A percentile compares a stretch with the other conserved stretches of the same genome.
Evolutionary conservation across 2,888 invertebrate genomes (phyloP).

Genomic region (Stegana nigrithorax): DNA sequence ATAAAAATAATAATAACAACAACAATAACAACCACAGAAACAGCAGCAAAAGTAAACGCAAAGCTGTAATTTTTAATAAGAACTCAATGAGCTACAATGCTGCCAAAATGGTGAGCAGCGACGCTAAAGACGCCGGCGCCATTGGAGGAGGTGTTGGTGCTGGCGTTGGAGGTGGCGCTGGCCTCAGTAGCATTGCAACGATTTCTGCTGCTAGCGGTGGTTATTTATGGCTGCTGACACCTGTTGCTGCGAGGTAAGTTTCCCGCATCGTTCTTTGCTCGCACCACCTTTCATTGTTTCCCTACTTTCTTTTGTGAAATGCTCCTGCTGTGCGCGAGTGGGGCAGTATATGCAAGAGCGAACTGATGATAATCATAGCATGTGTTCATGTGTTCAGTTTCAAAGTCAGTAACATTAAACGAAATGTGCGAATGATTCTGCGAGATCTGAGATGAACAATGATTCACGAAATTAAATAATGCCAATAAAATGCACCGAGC

Average conservation of each 20-base stretch:
- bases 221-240: conserved; percentile 68
- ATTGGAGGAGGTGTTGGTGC: conserved; percentile 13
- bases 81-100: conserved; percentile 9
- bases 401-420: too few species aligned
- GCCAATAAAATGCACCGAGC: too few species aligned
- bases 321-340: too few species aligned
- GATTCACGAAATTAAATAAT: too few species aligned
- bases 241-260: conserved; percentile 68
- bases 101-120: neutral
- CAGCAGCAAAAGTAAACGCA: conserved; percentile 1
- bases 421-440: too few species aligned
- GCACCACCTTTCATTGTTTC: too few species aligned
- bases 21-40: conserved; percentile 20
- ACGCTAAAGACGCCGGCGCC: neutral
- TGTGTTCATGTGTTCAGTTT: too few species aligned
- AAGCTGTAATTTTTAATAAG: conserved; percentile 11
- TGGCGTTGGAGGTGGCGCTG: conserved; percentile 21
- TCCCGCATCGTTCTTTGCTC: neutral
- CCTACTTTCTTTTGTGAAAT: too few species aligned
- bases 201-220: conserved; percentile 39
- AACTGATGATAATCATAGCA: too few species aligned
- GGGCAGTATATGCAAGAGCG: too few species aligned
- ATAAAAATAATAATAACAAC: conserved; percentile 3
- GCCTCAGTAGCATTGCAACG: conserved; percentile 10
- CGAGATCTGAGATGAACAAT: too few species aligned